Conservation (phyloP, 2,888 invertebrate genomes). For the Heliconius ismenius region DNA sequence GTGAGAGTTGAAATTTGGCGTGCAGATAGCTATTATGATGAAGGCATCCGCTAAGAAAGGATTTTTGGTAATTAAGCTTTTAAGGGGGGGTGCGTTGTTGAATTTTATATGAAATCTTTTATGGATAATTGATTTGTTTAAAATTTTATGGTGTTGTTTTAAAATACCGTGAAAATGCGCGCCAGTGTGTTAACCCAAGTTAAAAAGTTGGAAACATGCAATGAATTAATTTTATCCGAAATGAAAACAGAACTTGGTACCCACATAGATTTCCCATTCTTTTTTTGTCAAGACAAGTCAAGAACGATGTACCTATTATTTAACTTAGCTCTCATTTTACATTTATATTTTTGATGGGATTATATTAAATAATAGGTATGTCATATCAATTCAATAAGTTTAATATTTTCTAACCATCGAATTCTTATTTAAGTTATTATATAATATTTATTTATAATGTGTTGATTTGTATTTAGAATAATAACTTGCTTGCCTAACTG, state of each 20-base stretch:
- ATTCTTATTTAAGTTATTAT: too few relatives aligned
- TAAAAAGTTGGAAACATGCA: too few relatives aligned
- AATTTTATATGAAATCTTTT: slow-evolving; percentile 6
- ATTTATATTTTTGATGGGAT: too few relatives aligned
- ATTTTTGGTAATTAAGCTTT: slow-evolving; percentile 12
- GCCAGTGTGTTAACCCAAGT: too few relatives aligned
- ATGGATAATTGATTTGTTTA: background rate
- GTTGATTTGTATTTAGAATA: background rate
- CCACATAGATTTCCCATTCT: too few relatives aligned
- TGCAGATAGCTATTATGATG: slow-evolving; percentile 10
- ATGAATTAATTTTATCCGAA: too few relatives aligned
- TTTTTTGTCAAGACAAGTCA: too few relatives aligned
- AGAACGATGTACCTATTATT: too few relatives aligned
- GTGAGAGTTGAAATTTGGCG: slow-evolving; percentile 1
- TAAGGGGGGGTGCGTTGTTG: background rate
- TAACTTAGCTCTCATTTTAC: too few relatives aligned
- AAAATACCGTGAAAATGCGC: background rate
- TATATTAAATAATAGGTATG: background rate
- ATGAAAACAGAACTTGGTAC: too few relatives aligned
- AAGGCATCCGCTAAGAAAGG: slow-evolving; percentile 5
- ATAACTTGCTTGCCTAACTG: background rate
- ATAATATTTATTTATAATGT: too few relatives aligned
- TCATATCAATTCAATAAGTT: background rate
- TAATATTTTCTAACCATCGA: too few relatives aligned
- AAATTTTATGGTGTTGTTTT: background rate